Base-by-base conservation (phyloP, 2,888 invertebrate species). In the Apodemia hepburni region DNA sequence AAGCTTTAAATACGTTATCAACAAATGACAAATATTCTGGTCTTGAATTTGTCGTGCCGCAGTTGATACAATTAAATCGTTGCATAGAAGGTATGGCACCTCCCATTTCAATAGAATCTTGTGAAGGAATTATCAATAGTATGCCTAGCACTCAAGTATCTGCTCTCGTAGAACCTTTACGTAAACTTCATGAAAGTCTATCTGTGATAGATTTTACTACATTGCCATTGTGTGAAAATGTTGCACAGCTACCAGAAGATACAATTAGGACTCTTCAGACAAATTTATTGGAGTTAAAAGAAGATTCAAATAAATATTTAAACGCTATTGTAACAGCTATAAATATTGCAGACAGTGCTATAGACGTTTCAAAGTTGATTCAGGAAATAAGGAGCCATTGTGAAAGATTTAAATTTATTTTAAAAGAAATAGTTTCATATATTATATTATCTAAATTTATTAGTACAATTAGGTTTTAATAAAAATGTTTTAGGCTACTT, bases 141-240 rank as follows among this genome's bases (percentile, higher is more conserved):
- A 64, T 77, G 2, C 78, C 79, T 65, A 70, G 80, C 17, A 72
- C 79, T 7, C 83, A 84, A 70, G 71, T 91, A 60, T 70, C 74
- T 59, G 75, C 76, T 15, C 80, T 92, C 64, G 85, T 85, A 33
- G 80, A 85, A 61, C 89, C 89, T 0, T 80, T 89, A 77, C 82
- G 81, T 68, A 84, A 84, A 66, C 70, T 89, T 12, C 81, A 82
- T 47, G 78, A 87, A 69, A 77, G 79, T 75, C 77, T 91, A 64
- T 84, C 83, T 59, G 75, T 84, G 60, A 70, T 88, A 75, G 84
- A 87, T 69, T 71, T 73, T 64, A 78, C 71, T 72, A 83, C 87
- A 80, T 85, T 33, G 33, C 33, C 33, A 33, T 9, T 33, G 33
- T 33, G 33, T 2, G 33, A 33, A 33, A 77, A 82, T 75, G 77